phyloP scores from a whole-genome alignment of 2,888 invertebrate species.

The Eumacrocentrus americanus region DNA sequence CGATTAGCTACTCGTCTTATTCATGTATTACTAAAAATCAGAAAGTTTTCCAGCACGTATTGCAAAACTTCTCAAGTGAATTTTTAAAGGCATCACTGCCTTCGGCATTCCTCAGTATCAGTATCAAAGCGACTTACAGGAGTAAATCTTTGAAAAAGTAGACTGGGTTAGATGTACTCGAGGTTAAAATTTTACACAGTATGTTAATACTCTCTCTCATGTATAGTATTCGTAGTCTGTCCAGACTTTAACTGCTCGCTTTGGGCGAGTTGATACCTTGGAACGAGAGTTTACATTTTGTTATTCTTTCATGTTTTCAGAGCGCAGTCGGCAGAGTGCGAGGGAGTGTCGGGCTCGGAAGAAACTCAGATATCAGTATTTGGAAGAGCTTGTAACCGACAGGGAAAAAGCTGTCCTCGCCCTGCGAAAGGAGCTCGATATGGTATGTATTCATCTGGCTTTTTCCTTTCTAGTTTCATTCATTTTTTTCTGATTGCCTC shows the following conservation, averaged over 20 bases:
- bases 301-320: slow-evolving; percentile 63
- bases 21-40: no score
- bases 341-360: slow-evolving; percentile 96
- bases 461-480: not conserved
- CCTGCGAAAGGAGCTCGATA: slow-evolving; percentile 87
- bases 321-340: slow-evolving; percentile 95
- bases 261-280: not conserved
- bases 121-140: no score
- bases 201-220: not conserved
- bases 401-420: slow-evolving; percentile 90
- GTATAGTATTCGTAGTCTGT: not conserved
- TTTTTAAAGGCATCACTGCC: no score
- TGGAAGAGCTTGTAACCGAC: slow-evolving; percentile 93
- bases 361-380: slow-evolving; percentile 94
- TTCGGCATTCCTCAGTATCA: no score
- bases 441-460: slow-evolving; percentile 66
- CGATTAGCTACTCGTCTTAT: no score
- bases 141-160: not conserved
- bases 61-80: no score
- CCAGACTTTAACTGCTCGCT: not conserved
- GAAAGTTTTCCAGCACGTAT: no score
- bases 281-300: slow-evolving; percentile 1
- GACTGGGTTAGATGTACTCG: not conserved
- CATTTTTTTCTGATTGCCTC: not conserved
- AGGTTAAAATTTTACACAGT: slow-evolving; percentile 7